These are phyloP conservation scores for Horisme vitalbata DNA, from an alignment of 2,888 invertebrate species.

Conservation along the genomic window DNA sequence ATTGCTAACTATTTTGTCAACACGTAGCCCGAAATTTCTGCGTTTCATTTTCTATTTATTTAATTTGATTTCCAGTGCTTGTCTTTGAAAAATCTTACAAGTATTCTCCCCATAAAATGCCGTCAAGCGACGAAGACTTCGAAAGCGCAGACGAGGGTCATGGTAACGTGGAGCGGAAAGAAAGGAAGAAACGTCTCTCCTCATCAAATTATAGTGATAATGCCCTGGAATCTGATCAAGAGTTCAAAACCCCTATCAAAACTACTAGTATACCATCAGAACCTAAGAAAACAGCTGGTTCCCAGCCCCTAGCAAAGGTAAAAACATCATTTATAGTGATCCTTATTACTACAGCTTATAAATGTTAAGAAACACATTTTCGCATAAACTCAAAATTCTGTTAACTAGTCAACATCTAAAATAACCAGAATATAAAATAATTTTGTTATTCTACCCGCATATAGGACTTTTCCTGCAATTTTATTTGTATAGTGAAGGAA, in stretches of 20 bases:
- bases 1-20: too few species aligned
- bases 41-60: conserved; percentile 1
- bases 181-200: conserved; percentile 62
- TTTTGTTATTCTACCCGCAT: too few species aligned
- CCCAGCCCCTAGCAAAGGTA: conserved; percentile 35
- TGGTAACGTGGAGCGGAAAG: conserved; percentile 57
- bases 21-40: too few species aligned
- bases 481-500: too few species aligned
- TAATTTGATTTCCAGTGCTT: background rate
- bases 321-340: too few species aligned
- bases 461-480: too few species aligned
- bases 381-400: too few species aligned
- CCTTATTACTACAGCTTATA: too few species aligned
- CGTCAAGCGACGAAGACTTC: conserved; percentile 88
- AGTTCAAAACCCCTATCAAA: conserved; percentile 33
- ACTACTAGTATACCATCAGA: conserved; percentile 12
- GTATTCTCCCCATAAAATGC: conserved; percentile 67
- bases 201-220: conserved; percentile 72
- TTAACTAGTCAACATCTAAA: too few species aligned
- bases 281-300: conserved; percentile 3
- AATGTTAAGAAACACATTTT: too few species aligned
- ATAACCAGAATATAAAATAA: too few species aligned
- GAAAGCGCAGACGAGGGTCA: conserved; percentile 90
- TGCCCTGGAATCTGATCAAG: conserved; percentile 52
- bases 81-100: background rate